Evolutionary conservation across 2,797 vertebrate genomes (phyloP).

Genomic region (Leptoclinus maculatus): DNA sequence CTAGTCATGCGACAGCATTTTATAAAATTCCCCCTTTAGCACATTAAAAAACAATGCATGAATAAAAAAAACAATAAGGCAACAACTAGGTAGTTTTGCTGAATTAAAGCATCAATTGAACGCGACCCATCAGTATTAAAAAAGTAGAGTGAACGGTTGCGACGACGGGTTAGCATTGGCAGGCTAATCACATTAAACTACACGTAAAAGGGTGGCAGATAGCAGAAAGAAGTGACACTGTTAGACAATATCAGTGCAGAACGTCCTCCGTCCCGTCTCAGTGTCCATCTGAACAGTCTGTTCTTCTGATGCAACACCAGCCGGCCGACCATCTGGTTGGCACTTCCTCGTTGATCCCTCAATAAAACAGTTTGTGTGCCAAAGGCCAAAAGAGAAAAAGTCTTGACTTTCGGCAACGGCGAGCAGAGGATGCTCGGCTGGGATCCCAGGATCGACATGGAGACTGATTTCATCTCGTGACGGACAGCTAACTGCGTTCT

Average conservation of each 20-base stretch:
- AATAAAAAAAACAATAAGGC: constrained; percentile 27
- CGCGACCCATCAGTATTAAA: constrained; percentile 63
- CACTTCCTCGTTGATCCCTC: constrained; percentile 52
- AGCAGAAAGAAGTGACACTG: constrained; percentile 37
- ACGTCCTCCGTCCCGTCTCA: constrained; percentile 11
- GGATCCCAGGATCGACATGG: constrained; percentile 1
- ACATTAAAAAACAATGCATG: constrained; percentile 42
- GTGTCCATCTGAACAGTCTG: constrained; percentile 36
- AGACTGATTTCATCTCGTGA: constrained; percentile 9
- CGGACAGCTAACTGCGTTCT: constrained; percentile 9
- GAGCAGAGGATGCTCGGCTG: constrained; percentile 28
- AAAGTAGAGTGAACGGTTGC: constrained; percentile 62
- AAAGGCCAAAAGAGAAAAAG: constrained; percentile 4
- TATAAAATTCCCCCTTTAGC: constrained; percentile 39
- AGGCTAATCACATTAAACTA: constrained; percentile 60
- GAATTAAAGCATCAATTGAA: constrained; percentile 65
- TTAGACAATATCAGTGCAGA: constrained; percentile 28
- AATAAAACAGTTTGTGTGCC: constrained; percentile 37
- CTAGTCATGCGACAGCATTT: constrained; percentile 30
- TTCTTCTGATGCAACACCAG: constrained; percentile 41
- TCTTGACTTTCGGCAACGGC: constrained; percentile 27
- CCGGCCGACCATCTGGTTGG: constrained; percentile 17
- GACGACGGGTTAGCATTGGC: constrained; percentile 68
- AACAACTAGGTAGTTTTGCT: constrained; percentile 60
- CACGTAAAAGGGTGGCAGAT: constrained; percentile 33